phyloP scores from a whole-genome alignment of 2,797 vertebrate species.

The Myotis planiceps region DNA sequence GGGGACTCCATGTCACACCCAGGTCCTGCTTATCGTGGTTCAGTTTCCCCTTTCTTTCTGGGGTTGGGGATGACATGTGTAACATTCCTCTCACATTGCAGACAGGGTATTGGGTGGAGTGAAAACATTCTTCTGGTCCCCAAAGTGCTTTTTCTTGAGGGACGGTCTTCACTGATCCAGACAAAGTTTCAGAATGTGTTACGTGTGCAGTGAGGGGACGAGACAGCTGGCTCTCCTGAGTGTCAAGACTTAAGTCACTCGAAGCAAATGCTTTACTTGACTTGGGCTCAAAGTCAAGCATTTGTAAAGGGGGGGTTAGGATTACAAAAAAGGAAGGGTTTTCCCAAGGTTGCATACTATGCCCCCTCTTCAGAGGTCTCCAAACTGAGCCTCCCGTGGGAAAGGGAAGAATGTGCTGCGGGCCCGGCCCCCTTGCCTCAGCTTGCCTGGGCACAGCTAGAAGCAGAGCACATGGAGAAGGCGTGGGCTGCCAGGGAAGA shows the following conservation, averaged over 20 bases:
- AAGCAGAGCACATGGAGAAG: neutral
- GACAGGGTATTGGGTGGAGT: neutral
- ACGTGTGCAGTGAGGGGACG: neutral
- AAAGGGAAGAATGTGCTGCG: neutral
- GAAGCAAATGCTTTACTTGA: neutral
- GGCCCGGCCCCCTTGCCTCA: neutral
- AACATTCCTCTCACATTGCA: neutral
- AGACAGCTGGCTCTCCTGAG: neutral
- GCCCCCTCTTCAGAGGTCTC: neutral
- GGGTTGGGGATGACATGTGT: neutral
- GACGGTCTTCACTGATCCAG: neutral
- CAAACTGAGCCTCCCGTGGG: neutral
- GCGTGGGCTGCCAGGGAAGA: neutral
- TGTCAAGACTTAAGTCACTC: neutral
- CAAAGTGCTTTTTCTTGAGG: neutral
- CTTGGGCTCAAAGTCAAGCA: neutral
- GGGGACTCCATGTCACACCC: neutral
- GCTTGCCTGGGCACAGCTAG: neutral
- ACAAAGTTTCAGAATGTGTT: neutral
- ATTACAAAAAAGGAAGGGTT: neutral
- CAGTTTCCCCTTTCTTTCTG: neutral
- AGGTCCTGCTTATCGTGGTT: neutral
- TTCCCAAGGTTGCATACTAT: neutral
- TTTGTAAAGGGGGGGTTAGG: neutral
- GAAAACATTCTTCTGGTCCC: neutral